A percentile compares a stretch with the other conserved stretches of the same genome.
These are phyloP conservation scores for Coboldia fuscipes DNA, from an alignment of 1,140 invertebrate genomes.

Conservation along the genomic window DNA sequence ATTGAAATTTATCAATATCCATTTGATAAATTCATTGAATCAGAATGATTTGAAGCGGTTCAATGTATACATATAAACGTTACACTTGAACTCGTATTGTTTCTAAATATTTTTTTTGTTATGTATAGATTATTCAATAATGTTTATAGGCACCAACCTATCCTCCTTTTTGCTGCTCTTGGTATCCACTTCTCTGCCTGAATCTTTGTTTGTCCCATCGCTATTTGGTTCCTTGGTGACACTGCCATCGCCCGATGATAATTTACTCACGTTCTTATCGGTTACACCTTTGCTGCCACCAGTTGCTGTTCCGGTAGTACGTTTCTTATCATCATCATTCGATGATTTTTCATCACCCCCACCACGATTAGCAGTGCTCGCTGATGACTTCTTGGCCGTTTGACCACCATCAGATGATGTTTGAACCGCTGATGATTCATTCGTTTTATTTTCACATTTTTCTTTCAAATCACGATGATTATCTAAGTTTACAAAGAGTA, in stretches of 20 bases:
- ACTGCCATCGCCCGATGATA: not conserved
- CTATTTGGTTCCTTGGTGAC: slow-evolving; percentile 13
- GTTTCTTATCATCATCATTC: not conserved
- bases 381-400: no score
- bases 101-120: not conserved
- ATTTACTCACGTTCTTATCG: not conserved
- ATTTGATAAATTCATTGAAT: no score
- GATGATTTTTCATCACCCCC: no score
- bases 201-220: slow-evolving; percentile 10
- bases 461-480: no score
- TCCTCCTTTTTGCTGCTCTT: slow-evolving; percentile 13
- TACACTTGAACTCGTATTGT: no score
- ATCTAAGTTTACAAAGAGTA: no score
- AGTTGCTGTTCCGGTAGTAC: not conserved
- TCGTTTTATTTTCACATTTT: no score
- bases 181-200: no score
- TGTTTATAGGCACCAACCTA: slow-evolving; percentile 7
- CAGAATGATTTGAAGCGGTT: no score
- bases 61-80: no score
- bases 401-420: no score
- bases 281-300: not conserved
- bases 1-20: not conserved
- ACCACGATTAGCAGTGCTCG: no score
- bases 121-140: not conserved
- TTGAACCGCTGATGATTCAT: not conserved